These are phyloP conservation scores for Idaea straminata DNA, from an alignment of 2,888 invertebrate species.

Conservation along the genomic window DNA sequence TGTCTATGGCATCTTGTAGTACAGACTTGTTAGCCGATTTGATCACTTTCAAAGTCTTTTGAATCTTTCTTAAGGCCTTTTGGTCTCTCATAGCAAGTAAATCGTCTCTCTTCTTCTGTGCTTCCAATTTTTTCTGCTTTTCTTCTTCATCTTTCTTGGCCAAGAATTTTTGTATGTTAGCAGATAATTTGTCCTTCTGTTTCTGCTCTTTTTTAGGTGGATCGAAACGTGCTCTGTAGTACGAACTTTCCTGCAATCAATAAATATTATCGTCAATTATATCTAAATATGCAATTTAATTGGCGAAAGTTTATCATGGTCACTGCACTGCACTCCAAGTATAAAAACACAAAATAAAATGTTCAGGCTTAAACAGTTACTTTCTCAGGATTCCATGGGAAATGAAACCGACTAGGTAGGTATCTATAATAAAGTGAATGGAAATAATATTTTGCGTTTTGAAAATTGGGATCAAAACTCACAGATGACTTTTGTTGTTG, in stretches of 20 bases:
- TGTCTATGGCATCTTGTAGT: conserved; percentile 89
- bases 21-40: conserved; percentile 95
- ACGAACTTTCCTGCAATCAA: conserved; percentile 67
- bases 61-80: conserved; percentile 86
- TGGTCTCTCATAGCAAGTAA: conserved; percentile 84
- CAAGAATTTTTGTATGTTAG: conserved; percentile 90
- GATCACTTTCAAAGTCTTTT: conserved; percentile 90
- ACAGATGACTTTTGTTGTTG: conserved; percentile 79
- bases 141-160: conserved; percentile 91
- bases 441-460: conserved; percentile 25
- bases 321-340: background rate
- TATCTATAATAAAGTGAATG: conserved; percentile 17
- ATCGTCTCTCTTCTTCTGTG: conserved; percentile 83
- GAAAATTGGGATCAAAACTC: conserved; percentile 48
- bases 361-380: background rate
- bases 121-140: conserved; percentile 80
- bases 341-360: background rate
- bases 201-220: conserved; percentile 90
- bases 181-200: conserved; percentile 83
- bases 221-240: conserved; percentile 88
- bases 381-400: background rate
- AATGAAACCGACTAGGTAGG: background rate
- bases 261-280: conserved; percentile 6
- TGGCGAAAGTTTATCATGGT: conserved; percentile 8
- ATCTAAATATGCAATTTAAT: background rate